Evolutionary conservation across 2,113 vertebrate species (phyloP).

Genomic region (Centropus bengalensis): DNA sequence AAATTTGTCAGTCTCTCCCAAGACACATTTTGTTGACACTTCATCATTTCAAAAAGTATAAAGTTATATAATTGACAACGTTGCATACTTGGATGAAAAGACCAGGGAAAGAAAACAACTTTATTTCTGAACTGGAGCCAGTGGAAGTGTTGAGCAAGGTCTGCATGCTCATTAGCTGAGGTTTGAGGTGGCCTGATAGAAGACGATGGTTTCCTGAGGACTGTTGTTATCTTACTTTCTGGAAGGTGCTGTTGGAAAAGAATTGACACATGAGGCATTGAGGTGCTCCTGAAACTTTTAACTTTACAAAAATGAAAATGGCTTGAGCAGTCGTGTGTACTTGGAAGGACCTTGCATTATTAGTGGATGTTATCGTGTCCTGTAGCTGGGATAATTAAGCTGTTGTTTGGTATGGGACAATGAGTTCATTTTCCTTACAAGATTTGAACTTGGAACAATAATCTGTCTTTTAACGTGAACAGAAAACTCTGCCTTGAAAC

Average conservation of each 20-base stretch:
- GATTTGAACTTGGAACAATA: background rate
- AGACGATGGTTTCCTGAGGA: background rate
- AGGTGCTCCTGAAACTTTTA: background rate
- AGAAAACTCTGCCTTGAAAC: background rate
- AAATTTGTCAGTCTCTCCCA: conserved; percentile 39
- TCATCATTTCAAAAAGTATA: conserved; percentile 19
- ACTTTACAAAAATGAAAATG: background rate
- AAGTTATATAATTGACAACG: background rate
- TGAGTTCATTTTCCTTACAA: background rate
- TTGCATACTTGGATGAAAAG: background rate
- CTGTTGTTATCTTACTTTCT: background rate
- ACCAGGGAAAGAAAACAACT: background rate
- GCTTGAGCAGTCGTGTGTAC: background rate
- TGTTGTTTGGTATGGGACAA: background rate
- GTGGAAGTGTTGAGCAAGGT: background rate
- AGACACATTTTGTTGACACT: conserved; percentile 4
- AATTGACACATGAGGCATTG: background rate
- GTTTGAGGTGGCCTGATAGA: background rate
- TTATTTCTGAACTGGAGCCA: conserved; percentile 18
- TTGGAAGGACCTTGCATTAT: background rate
- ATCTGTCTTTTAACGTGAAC: background rate
- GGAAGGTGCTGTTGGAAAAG: background rate
- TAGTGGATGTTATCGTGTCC: background rate
- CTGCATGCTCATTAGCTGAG: background rate
- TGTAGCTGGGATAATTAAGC: background rate